Evolutionary conservation across 1,140 invertebrate species (phyloP), one percentile per base, ranked within the genome.

Genomic region (Diabrotica undecimpunctata): DNA sequence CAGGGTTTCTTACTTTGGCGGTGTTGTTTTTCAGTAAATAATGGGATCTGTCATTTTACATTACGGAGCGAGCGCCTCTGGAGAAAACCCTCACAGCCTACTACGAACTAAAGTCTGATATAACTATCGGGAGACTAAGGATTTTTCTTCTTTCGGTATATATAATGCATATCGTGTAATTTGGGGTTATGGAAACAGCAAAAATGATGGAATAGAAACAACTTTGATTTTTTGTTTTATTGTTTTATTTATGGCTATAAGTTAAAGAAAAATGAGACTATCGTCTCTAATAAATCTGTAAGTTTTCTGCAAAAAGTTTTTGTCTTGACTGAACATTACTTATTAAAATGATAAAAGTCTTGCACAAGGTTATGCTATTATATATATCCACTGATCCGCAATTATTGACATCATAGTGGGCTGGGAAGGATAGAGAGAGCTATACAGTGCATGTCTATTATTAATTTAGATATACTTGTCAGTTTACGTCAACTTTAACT

Each of bases 21-120:
- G 70, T 75, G 75, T 77, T 78, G 76, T 78, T 78, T 78, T 77
- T 75, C 72, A 64, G 75, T 77, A 78, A 77, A 78, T 78, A 77
- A 78, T 77, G 76, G 77, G 76, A 77, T 77, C 75, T 78, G 77
- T 77, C 77, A 78, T 78, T 78, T 78, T 74, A 71, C 72, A 77
- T 78, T 78, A 77, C 72, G 65, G 66, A 69, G 62, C 62, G 56
- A 67, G 64, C 58, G 67, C 71, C 72, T 71, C 72, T 53, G 61
- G 72, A 77, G 73, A 71, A 67, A 70, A 71, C 64, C 64, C 46
- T 38, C 41, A n/a, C 69, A 61, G 61, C 64, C 65, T 63, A 46
- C 61, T 56, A 62, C 61, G 55, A 57, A 67, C 55, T 66, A 54
- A 41, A 62, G 60, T 61, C 38, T 66, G 65, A 66, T 57, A 41